Evolutionary conservation across 2,797 vertebrate genomes (phyloP).

Genomic region (Pterois miles): DNA sequence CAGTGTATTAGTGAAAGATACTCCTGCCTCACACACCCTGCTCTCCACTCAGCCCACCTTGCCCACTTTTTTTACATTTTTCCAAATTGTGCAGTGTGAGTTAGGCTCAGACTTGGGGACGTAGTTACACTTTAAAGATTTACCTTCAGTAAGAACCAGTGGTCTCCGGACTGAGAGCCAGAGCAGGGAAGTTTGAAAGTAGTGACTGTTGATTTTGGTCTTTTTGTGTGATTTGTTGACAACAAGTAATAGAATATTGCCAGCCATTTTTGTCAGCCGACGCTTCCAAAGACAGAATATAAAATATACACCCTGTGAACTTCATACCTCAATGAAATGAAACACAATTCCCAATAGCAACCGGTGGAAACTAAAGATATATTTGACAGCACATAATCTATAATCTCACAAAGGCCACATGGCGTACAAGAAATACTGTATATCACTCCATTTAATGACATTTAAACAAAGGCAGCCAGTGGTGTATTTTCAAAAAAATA

Average conservation of each 20-base stretch:
- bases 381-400: background rate
- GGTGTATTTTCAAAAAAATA: constrained; percentile 44
- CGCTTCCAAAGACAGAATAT: background rate
- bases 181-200: background rate
- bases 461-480: constrained; percentile 8
- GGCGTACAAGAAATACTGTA: background rate
- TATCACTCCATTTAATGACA: background rate
- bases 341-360: background rate
- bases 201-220: background rate
- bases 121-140: background rate
- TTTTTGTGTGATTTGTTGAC: background rate
- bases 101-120: too few relatives aligned
- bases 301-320: background rate
- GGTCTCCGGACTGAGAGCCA: background rate
- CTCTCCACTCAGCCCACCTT: too few relatives aligned
- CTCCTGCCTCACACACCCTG: too few relatives aligned
- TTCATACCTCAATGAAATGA: background rate
- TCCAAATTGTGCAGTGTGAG: too few relatives aligned
- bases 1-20: too few relatives aligned
- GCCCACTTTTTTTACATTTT: too few relatives aligned
- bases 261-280: too few relatives aligned
- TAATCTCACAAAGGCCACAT: background rate
- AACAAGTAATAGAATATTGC: background rate
- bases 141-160: background rate
- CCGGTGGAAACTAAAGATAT: background rate